A percentile compares a stretch with the other conserved stretches of the same genome.
Conservation (phyloP, 2,797 vertebrate genomes). For the Acanthurus leucopareius region DNA sequence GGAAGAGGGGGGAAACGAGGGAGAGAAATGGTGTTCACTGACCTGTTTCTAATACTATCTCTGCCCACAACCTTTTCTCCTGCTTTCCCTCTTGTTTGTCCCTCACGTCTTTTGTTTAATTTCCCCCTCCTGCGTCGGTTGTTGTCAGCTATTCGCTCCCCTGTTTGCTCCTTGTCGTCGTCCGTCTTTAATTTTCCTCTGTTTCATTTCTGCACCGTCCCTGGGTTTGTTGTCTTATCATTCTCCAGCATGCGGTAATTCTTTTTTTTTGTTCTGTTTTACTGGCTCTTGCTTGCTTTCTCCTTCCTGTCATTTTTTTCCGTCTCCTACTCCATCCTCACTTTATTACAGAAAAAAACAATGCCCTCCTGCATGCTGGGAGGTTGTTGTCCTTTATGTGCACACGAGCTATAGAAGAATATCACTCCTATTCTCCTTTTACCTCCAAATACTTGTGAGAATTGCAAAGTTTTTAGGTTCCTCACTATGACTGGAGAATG, state of each 20-base stretch:
- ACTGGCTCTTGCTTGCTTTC: constrained; percentile 10
- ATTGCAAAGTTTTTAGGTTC: constrained; percentile 27
- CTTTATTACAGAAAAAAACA: constrained; percentile 58
- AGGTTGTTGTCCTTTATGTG: constrained; percentile 56
- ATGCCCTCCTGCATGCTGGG: constrained; percentile 42
- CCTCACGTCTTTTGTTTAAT: constrained; percentile 49
- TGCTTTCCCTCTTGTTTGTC: constrained; percentile 37
- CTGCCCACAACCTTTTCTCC: constrained; percentile 34
- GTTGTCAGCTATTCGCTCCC: constrained; percentile 36
- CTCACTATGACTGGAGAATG: neutral
- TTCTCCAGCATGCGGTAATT: constrained; percentile 16
- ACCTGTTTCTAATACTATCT: constrained; percentile 73
- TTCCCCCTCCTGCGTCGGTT: constrained; percentile 44
- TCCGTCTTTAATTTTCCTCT: constrained; percentile 29
- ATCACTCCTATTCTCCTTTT: constrained; percentile 33
- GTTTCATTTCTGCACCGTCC: constrained; percentile 31
- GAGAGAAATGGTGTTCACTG: constrained; percentile 58
- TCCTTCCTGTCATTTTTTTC: constrained; percentile 25
- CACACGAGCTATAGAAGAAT: neutral
- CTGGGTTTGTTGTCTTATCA: constrained; percentile 32
- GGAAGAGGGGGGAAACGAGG: neutral
- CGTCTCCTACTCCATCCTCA: constrained; percentile 5
- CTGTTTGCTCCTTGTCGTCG: constrained; percentile 22
- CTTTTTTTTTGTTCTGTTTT: constrained; percentile 43
- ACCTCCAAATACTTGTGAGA: constrained; percentile 47